Base-by-base conservation (phyloP, 1,140 invertebrate genomes). In the Monomorium pharaonis region DNA sequence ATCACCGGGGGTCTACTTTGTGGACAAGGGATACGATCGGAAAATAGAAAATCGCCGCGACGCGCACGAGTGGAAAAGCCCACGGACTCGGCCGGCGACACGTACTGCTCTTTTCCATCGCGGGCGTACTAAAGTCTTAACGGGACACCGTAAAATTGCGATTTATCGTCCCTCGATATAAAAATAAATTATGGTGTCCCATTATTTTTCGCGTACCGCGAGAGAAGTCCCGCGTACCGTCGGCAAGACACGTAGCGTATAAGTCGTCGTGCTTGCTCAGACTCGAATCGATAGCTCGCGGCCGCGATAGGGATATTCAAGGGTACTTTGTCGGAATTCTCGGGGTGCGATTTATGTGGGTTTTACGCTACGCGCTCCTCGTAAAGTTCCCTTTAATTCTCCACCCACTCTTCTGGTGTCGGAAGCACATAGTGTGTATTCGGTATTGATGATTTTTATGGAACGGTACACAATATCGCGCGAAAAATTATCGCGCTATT, bases 11-110 rank as follows among this genome's bases (percentile, higher is more conserved):
- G 18, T 16, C n/a, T 9, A 9, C 14, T 16, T 21, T 24, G 3
- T 16, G 70, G 62, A 81, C 76, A 76, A 76, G 70, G 76, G 47
- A 60, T 6, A 7, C 86, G 69, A 86, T 77, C 77, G 24, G 72
- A 83, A 78, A 89, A 88, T 86, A 72, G 83, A 81, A 76, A 60
- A 75, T 58, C n/a, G 44, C 58, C 56, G 12, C 37, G 76, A 37
- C n/a, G 63, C 3, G 42, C 88, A 67, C 86, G 49, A 72, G 44
- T 37, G 87, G 16, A 27, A 77, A 89, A 89, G 87, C 87, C 76
- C 72, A 6, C 33, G 16, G 77, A 89, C 85, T 47, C 49, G 18
- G 42, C 37, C 27, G 24, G 49, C 44, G 72, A 77, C 88, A 89
- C 88, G 88, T 67, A 75, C 21, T 12, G 18, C 10, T 24, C 24